Conservation (phyloP, 2,888 invertebrate species). For the Athalia rosae region DNA sequence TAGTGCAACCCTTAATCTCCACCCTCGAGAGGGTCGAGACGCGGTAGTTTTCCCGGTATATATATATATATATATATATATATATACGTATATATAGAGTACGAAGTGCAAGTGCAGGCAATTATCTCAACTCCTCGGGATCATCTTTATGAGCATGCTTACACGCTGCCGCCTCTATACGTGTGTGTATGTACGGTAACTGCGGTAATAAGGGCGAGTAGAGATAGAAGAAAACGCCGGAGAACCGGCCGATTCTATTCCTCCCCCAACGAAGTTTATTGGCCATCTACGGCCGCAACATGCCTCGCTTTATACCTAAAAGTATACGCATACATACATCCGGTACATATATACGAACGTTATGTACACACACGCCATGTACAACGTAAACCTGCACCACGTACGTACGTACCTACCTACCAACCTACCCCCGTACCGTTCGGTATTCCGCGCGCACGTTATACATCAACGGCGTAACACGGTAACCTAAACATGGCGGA, state of each 20-base stretch:
- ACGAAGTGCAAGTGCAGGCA: slow-evolving; percentile 50
- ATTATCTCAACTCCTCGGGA: slow-evolving; percentile 58
- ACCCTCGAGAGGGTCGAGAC: too few relatives aligned
- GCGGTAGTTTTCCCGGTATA: neutral
- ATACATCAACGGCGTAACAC: too few relatives aligned
- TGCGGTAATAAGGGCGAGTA: too few relatives aligned
- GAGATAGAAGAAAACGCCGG: too few relatives aligned
- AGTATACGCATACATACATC: neutral
- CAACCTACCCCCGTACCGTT: too few relatives aligned
- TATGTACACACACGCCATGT: neutral
- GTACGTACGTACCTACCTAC: too few relatives aligned
- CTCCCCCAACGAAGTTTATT: slow-evolving; percentile 30
- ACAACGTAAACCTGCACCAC: too few relatives aligned
- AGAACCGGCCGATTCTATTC: neutral
- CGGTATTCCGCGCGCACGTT: too few relatives aligned
- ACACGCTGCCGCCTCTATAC: slow-evolving; percentile 49
- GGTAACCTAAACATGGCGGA: too few relatives aligned
- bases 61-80: neutral
- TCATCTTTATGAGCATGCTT: slow-evolving; percentile 59
- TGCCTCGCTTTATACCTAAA: neutral
- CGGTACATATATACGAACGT: neutral
- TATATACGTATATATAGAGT: neutral
- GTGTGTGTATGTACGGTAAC: neutral
- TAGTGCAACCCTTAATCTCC: too few relatives aligned
- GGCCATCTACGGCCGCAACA: slow-evolving; percentile 37